Base-by-base conservation (phyloP, 2,797 vertebrate genomes). In the Knipowitschia caucasica region DNA sequence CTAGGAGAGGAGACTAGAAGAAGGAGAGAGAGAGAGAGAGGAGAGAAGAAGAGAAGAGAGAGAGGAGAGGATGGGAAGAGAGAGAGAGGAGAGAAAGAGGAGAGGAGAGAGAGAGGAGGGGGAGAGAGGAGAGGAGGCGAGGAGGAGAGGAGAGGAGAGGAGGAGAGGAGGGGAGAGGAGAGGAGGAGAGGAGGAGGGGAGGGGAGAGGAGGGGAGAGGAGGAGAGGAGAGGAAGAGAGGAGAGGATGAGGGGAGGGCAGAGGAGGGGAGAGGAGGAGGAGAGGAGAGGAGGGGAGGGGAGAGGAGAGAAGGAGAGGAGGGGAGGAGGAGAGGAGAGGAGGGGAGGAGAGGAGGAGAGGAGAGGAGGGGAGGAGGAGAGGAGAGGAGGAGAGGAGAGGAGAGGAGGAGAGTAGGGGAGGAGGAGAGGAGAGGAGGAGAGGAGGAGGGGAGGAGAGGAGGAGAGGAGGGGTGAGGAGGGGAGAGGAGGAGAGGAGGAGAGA, bases 121-220 rank as follows among this genome's bases (percentile, higher is more conserved):
- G 73, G 7, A 43, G 65, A 55, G 59, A 12, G 4, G 17, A 65
- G 59, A 53, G 24, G 18, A 2, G 11, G 69, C 66, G 72, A 9
- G 42, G 64, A 55, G 60, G 44, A 42, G 15, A 56, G 7, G 14
- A 2, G 7, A 17, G 15, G 15, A 2, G 4, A 17, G 5, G 35
- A 38, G 35, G n/a, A 15, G 34, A 1, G 35, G 14, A 9, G 35
- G 5, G 7, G 33, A 9, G 10, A 31, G 10, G 30, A 31, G 10
- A 31, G n/a, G n/a, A 15, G 33, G 7, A 6, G 10, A 6, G 7
- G 3, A 15, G 33, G 8, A 5, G 0, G 3, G 10, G 5, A 17
- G 2, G 10, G n/a, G 17, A 7, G 7, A 6, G n/a, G 14, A 6
- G 33, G 7, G 33, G 15, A 6, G 15, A 33, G 5, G 2, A 2